Percentiles rank a stretch among this genome's conserved stretches.
Conservation (phyloP, 2,888 invertebrate species). For the Chydorus sphaericus region DNA sequence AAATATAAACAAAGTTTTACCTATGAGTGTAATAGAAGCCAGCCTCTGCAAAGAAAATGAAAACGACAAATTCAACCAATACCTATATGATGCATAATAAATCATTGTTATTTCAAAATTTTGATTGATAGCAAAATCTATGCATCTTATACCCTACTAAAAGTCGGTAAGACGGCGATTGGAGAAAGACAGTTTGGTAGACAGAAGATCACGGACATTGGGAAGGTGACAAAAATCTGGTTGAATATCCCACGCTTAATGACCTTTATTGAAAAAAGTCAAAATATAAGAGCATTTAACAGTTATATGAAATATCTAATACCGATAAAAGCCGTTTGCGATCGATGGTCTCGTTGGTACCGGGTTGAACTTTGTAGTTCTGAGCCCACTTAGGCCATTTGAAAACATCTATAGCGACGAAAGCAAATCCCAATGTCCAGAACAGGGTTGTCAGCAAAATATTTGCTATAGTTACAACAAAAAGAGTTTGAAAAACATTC, state of each 20-base stretch:
- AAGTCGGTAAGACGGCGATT: too few species aligned
- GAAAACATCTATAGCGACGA: constrained; percentile 30
- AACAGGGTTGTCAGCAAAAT: too few species aligned
- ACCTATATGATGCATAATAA: too few species aligned
- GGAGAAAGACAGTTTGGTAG: too few species aligned
- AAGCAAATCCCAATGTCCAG: constrained; percentile 58
- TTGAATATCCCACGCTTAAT: constrained; percentile 54
- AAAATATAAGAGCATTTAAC: too few species aligned
- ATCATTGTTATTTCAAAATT: too few species aligned
- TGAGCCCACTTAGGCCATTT: constrained; percentile 29
- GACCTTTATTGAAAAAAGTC: constrained; percentile 32
- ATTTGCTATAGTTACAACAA: too few species aligned
- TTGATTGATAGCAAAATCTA: too few species aligned
- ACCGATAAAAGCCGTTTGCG: constrained; percentile 9
- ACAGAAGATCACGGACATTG: constrained; percentile 59
- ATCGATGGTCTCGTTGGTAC: constrained; percentile 29
- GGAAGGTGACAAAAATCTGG: constrained; percentile 52
- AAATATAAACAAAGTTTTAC: too few species aligned
- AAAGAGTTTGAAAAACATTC: too few species aligned
- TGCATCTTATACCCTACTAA: too few species aligned
- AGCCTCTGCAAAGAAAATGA: constrained; percentile 60
- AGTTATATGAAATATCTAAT: too few species aligned
- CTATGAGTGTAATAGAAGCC: constrained; percentile 74
- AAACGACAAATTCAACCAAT: constrained; percentile 53
- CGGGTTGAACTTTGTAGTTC: constrained; percentile 35